These are phyloP conservation scores for Microctenopoma lineatum DNA, from an alignment of 2,797 vertebrate species.

Conservation along the genomic window DNA sequence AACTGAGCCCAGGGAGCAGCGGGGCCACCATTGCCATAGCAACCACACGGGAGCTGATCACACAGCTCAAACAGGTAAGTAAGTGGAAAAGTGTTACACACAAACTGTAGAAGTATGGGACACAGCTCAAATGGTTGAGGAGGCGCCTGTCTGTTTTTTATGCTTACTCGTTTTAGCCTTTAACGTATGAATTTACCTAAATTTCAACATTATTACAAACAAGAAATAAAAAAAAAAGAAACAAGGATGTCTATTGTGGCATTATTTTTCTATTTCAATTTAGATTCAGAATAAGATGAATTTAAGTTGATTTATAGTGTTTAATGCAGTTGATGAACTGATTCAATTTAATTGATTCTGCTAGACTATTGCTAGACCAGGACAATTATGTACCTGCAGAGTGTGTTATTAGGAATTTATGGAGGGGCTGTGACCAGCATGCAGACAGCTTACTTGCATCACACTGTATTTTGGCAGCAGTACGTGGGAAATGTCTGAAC, in stretches of 20 bases:
- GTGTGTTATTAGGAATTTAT: background rate
- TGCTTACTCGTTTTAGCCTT: conserved; percentile 15
- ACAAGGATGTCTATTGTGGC: background rate
- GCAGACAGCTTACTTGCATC: too few relatives aligned
- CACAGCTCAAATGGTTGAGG: conserved; percentile 10
- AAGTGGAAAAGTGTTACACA: conserved; percentile 46
- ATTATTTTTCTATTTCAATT: background rate
- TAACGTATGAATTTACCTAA: background rate
- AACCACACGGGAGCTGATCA: conserved; percentile 80
- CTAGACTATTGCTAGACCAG: too few relatives aligned
- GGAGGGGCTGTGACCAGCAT: too few relatives aligned
- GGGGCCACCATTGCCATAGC: conserved; percentile 89
- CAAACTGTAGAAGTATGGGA: conserved; percentile 26
- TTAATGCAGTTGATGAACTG: background rate
- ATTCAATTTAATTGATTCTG: background rate
- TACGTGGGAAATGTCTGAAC: too few relatives aligned
- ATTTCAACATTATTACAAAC: background rate
- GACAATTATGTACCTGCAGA: background rate
- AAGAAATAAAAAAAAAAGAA: background rate
- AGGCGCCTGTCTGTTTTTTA: conserved; percentile 31
- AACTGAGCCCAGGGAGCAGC: conserved; percentile 88
- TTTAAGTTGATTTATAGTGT: background rate
- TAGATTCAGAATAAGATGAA: too few relatives aligned
- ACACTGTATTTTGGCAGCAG: too few relatives aligned
- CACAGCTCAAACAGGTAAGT: conserved; percentile 90